A percentile compares a stretch with the other conserved stretches of the same genome.
phyloP scores from a whole-genome alignment of 2,797 vertebrate species.

The Enteromius unitaeniatus region DNA sequence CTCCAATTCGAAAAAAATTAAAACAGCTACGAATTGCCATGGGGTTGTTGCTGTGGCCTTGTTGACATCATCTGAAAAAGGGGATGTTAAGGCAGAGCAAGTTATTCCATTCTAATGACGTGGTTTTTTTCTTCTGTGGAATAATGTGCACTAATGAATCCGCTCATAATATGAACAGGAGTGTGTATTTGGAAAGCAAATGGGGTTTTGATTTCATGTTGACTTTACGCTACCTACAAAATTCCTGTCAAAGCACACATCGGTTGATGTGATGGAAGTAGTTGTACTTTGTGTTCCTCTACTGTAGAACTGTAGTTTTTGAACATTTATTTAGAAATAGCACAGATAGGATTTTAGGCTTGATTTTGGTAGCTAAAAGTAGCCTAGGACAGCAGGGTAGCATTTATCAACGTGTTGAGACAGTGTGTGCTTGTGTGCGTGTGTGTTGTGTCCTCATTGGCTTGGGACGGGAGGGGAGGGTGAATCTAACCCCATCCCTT shows the following conservation, averaged over 20 bases:
- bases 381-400: slow-evolving; percentile 9
- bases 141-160: background rate
- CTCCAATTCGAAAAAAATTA: background rate
- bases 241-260: slow-evolving; percentile 12
- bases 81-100: background rate
- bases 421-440: slow-evolving; percentile 9
- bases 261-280: background rate
- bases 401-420: slow-evolving; percentile 14
- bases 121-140: background rate
- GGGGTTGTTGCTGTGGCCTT: background rate
- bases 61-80: background rate
- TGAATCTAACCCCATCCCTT: slow-evolving; percentile 65
- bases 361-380: background rate
- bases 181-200: background rate
- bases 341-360: slow-evolving; percentile 25
- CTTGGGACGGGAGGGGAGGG: slow-evolving; percentile 63
- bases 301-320: background rate
- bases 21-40: background rate
- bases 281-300: background rate
- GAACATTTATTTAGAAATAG: slow-evolving; percentile 5
- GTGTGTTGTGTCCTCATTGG: slow-evolving; percentile 31
- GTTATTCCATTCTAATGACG: background rate
- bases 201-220: slow-evolving; percentile 13
- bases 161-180: background rate
- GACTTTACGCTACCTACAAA: background rate